phyloP scores from a whole-genome alignment of 2,888 invertebrate species.

The Nomada fabriciana region DNA sequence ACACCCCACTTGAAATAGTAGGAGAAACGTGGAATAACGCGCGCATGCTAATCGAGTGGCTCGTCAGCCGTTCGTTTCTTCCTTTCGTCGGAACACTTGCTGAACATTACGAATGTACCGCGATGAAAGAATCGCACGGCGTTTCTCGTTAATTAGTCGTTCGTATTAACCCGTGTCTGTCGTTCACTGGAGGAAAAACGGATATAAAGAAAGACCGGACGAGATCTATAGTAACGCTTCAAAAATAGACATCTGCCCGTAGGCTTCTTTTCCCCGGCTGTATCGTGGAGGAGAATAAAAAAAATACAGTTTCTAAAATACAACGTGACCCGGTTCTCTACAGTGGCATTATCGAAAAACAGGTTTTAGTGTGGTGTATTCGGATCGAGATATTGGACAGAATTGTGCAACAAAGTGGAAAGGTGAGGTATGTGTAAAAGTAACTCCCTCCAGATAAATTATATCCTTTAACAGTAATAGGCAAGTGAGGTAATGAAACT shows the following conservation, averaged over 20 bases:
- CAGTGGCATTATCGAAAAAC: neutral
- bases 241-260: neutral
- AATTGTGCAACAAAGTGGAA: neutral
- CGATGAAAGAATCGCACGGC: slow-evolving; percentile 6
- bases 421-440: neutral
- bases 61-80: slow-evolving; percentile 31
- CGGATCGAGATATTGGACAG: neutral
- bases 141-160: neutral
- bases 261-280: too few species aligned
- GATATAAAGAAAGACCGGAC: neutral
- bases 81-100: slow-evolving; percentile 16
- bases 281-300: neutral
- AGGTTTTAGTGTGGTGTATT: neutral
- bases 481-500: too few species aligned
- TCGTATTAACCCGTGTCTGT: neutral
- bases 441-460: too few species aligned
- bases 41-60: slow-evolving; percentile 23
- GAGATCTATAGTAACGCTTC: neutral
- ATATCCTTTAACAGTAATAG: too few species aligned
- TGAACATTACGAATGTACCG: slow-evolving; percentile 4
- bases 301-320: neutral
- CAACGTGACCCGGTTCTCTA: neutral
- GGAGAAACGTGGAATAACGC: slow-evolving; percentile 5
- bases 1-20: slow-evolving; percentile 2
- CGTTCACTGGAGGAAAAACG: neutral